A percentile compares a stretch with the other conserved stretches of the same genome.
Evolutionary conservation across 2,113 vertebrate genomes (phyloP).

Genomic region (Microtus pennsylvanicus): DNA sequence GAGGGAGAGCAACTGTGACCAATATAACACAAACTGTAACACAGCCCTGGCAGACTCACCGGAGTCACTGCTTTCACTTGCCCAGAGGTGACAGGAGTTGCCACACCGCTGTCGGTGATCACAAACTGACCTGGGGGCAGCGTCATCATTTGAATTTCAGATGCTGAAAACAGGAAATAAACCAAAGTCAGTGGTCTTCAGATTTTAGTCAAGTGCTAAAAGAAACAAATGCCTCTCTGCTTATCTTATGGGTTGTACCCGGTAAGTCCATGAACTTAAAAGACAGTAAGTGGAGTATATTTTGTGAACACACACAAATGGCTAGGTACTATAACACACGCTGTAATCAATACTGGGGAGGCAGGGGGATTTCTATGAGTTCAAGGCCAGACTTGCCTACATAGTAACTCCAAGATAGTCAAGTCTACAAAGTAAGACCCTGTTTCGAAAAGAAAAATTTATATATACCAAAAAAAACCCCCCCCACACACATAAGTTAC

Average conservation of each 20-base stretch:
- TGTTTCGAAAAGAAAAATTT: not conserved
- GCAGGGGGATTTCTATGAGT: not conserved
- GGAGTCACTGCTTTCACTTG: conserved; percentile 95
- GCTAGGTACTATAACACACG: not conserved
- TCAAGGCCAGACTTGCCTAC: not conserved
- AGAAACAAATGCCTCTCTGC: conserved; percentile 38
- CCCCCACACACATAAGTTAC: not conserved
- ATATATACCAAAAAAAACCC: not conserved
- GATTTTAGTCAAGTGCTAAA: conserved; percentile 1
- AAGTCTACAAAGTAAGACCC: not conserved
- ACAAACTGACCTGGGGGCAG: conserved; percentile 97
- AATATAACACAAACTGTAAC: not conserved
- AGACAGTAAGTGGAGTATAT: not conserved
- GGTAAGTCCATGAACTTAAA: not conserved
- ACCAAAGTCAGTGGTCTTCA: conserved; percentile 32
- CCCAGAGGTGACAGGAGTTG: conserved; percentile 91
- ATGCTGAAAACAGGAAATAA: conserved; percentile 87
- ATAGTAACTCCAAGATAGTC: not conserved
- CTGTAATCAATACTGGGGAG: not conserved
- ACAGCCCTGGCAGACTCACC: conserved; percentile 75
- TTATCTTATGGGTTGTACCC: not conserved
- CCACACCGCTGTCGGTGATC: conserved; percentile 93
- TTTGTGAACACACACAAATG: not conserved
- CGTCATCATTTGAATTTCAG: conserved; percentile 99
- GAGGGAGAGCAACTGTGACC: not conserved